Percentiles rank a stretch among this genome's conserved stretches.
phyloP scores from a whole-genome alignment of 1,140 invertebrate genomes.

The Papilio glaucus region DNA sequence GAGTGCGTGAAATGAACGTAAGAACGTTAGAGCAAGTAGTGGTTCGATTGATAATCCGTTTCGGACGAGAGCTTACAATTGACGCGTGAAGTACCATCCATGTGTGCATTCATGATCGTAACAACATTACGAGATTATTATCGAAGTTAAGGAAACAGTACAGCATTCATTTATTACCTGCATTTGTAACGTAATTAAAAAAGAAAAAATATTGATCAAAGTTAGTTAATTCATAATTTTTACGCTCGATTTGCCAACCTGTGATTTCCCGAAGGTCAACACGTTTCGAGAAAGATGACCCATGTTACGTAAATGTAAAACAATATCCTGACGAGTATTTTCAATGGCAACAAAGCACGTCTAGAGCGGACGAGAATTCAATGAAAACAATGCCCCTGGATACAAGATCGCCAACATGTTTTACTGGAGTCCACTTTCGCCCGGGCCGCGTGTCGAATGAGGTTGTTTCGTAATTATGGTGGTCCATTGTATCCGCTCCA shows the following conservation, averaged over 20 bases:
- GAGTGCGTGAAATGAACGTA: background rate
- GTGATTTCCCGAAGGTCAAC: background rate
- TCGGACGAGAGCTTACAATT: constrained; percentile 23
- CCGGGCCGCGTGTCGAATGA: constrained; percentile 74
- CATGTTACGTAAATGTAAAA: constrained; percentile 32
- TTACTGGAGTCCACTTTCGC: constrained; percentile 72
- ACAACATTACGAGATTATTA: constrained; percentile 29
- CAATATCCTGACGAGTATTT: constrained; percentile 39
- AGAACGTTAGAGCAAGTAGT: background rate
- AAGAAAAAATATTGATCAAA: constrained; percentile 13
- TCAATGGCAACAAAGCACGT: constrained; percentile 58
- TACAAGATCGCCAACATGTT: constrained; percentile 62
- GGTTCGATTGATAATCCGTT: constrained; percentile 5
- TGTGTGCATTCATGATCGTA: constrained; percentile 14
- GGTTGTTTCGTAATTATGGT: constrained; percentile 69
- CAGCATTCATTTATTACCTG: constrained; percentile 11
- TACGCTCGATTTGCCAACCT: constrained; percentile 1
- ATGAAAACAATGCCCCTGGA: constrained; percentile 69
- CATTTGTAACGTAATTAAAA: constrained; percentile 19
- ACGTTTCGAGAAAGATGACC: constrained; percentile 10
- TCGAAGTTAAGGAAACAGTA: constrained; percentile 26
- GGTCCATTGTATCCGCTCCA: constrained; percentile 76
- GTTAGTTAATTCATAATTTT: constrained; percentile 2
- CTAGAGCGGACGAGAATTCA: constrained; percentile 54
- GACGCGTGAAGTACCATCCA: constrained; percentile 30